Evolutionary conservation across 2,888 invertebrate species (phyloP), one percentile per base, ranked within the genome.

Genomic region (Acrocera orbiculus): DNA sequence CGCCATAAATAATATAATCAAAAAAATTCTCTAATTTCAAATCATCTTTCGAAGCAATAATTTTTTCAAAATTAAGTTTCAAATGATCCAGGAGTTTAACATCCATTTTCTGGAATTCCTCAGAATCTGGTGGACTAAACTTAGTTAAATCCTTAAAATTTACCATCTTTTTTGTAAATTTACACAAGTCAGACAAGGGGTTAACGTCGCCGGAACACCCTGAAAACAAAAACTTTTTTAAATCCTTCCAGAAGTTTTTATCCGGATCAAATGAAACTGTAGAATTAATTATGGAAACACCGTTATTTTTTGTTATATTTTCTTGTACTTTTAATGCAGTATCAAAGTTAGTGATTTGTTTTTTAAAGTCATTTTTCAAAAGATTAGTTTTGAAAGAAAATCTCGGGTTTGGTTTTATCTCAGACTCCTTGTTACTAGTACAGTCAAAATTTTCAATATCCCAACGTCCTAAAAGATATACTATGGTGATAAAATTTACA

Each of bases 401-500:
- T n/a, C n/a, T n/a, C n/a, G n/a, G n/a, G n/a, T n/a, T n/a, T n/a
- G n/a, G n/a, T n/a, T n/a, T n/a, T n/a, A n/a, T n/a, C n/a, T n/a
- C n/a, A n/a, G n/a, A n/a, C n/a, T n/a, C n/a, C n/a, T n/a, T n/a
- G n/a, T n/a, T n/a, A n/a, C n/a, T n/a, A n/a, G n/a, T n/a, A n/a
- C 27, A 27, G 27, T 34, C 27, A 13, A 40, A 42, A 15, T 40
- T 19, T 14, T 11, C 6, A n/a, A 37, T 39, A 35, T 45, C 43
- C 45, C 45, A 45, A 3, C 34, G 23, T 5, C 45, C 45, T 45
- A 16, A 27, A 38, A 30, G n/a, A n/a, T n/a, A n/a, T n/a, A n/a
- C n/a, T n/a, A n/a, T n/a, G n/a, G n/a, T n/a, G n/a, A n/a, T n/a
- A n/a, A n/a, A n/a, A n/a, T n/a, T n/a, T n/a, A n/a, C n/a, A n/a